phyloP scores from a whole-genome alignment of 2,797 vertebrate genomes.

The Poecilia velifera region DNA sequence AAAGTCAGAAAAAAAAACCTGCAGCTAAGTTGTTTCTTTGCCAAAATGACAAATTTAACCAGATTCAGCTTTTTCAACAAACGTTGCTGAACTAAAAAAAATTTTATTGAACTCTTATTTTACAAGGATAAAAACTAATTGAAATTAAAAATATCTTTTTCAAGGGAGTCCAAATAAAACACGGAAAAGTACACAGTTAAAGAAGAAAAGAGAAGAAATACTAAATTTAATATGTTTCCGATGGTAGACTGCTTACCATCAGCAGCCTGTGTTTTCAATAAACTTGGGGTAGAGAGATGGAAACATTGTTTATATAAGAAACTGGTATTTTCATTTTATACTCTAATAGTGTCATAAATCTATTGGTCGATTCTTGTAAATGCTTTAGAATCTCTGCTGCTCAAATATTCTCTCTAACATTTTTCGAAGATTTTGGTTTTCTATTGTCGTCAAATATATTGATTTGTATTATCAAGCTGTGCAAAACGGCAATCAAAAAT shows the following conservation, averaged over 20 bases:
- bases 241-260: not conserved
- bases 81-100: not conserved
- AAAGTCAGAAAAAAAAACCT: not conserved
- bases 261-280: no score
- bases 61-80: not conserved
- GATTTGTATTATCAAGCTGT: not conserved
- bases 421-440: not conserved
- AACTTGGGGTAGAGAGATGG: no score
- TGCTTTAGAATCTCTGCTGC: not conserved
- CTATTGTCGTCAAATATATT: not conserved
- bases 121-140: no score
- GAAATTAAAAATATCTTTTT: no score
- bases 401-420: not conserved
- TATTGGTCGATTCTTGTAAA: not conserved
- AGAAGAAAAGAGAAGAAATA: not conserved
- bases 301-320: not conserved
- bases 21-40: not conserved
- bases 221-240: not conserved
- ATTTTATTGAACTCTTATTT: not conserved
- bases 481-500: not conserved
- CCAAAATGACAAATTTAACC: not conserved
- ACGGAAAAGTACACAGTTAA: no score
- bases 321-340: not conserved
- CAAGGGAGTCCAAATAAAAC: no score
- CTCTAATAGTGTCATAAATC: not conserved